A percentile compares a stretch with the other conserved stretches of the same genome.
phyloP scores from a whole-genome alignment of 2,888 invertebrate genomes.

The Harpalus rufipes region DNA sequence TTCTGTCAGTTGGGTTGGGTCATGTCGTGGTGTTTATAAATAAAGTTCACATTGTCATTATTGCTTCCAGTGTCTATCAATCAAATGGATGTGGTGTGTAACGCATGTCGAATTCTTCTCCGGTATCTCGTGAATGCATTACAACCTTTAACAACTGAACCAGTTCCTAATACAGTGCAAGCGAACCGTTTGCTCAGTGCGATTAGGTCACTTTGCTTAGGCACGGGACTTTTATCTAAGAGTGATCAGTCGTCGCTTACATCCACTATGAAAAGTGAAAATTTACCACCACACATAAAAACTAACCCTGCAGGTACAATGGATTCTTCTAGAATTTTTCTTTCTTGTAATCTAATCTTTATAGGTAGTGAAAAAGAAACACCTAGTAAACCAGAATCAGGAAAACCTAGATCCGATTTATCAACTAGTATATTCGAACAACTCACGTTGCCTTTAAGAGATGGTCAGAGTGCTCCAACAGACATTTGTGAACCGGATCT shows the following conservation, averaged over 20 bases:
- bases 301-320: constrained; percentile 75
- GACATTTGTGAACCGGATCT: constrained; percentile 57
- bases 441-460: constrained; percentile 83
- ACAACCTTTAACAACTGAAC: constrained; percentile 73
- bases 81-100: constrained; percentile 83
- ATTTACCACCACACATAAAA: constrained; percentile 79
- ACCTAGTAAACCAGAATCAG: constrained; percentile 79
- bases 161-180: constrained; percentile 74
- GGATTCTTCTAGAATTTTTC: not conserved
- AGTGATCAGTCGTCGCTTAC: constrained; percentile 88
- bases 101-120: constrained; percentile 85
- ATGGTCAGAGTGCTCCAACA: constrained; percentile 76
- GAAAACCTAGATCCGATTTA: constrained; percentile 84
- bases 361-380: constrained; percentile 78
- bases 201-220: constrained; percentile 86
- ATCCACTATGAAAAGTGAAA: constrained; percentile 86
- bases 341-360: constrained; percentile 49
- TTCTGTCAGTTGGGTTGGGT: constrained; percentile 65
- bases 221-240: constrained; percentile 84
- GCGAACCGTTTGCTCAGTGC: constrained; percentile 82
- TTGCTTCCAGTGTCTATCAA: constrained; percentile 82
- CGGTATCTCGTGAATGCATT: constrained; percentile 80
- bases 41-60: constrained; percentile 57
- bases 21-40: constrained; percentile 66
- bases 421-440: constrained; percentile 87